These are phyloP conservation scores for Spinibarbus caldwelli DNA, from an alignment of 2,797 vertebrate species.

Conservation along the genomic window DNA sequence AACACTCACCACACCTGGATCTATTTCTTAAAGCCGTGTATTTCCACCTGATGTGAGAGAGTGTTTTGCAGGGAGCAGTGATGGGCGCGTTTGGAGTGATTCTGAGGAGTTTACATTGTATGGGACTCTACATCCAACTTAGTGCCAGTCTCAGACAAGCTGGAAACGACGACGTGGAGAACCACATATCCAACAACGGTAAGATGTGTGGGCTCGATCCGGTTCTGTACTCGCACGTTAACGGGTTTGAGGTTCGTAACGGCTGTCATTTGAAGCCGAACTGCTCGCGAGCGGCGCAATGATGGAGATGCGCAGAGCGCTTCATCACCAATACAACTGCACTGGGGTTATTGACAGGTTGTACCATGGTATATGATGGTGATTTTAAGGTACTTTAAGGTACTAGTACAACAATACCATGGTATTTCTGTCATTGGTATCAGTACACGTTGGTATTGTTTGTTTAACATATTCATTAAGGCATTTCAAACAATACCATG, in stretches of 20 bases:
- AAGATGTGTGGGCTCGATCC: slow-evolving; percentile 61
- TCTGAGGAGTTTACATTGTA: slow-evolving; percentile 88
- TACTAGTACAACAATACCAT: background rate
- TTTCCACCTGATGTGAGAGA: slow-evolving; percentile 78
- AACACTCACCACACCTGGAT: slow-evolving; percentile 69
- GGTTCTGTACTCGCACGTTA: background rate
- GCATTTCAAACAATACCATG: background rate
- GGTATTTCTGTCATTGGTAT: background rate
- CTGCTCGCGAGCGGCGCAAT: background rate
- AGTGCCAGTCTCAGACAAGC: slow-evolving; percentile 81
- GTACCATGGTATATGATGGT: background rate
- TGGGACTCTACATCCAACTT: slow-evolving; percentile 94
- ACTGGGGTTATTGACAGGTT: slow-evolving; percentile 11
- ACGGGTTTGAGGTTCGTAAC: background rate
- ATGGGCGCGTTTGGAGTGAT: slow-evolving; percentile 87
- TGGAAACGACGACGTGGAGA: slow-evolving; percentile 82
- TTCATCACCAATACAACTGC: slow-evolving; percentile 2
- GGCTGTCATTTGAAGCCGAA: background rate
- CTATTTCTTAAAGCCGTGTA: slow-evolving; percentile 48
- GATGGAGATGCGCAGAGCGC: slow-evolving; percentile 32
- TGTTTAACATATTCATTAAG: background rate
- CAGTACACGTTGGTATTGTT: background rate
- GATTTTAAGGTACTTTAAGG: background rate
- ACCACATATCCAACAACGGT: slow-evolving; percentile 88
- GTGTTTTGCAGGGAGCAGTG: slow-evolving; percentile 64